Percentiles rank a stretch among this genome's conserved stretches.
Evolutionary conservation across 2,888 invertebrate genomes (phyloP).

Genomic region (Alsophila aescularia): DNA sequence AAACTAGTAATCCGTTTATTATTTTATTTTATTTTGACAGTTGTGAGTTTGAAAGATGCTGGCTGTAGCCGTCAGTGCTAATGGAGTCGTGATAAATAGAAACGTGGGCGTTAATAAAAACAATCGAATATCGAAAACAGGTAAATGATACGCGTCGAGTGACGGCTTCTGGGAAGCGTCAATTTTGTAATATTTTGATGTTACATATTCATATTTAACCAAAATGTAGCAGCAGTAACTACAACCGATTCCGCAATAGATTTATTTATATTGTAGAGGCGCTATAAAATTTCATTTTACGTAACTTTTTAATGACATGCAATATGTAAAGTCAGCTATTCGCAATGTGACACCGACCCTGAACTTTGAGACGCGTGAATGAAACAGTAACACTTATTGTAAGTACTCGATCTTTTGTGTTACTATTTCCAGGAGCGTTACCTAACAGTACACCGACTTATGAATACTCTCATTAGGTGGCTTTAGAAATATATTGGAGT

Average conservation of each 20-base stretch:
- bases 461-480: constrained; percentile 16
- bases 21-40: constrained; percentile 30
- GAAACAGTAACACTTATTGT: constrained; percentile 66
- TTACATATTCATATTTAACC: background rate
- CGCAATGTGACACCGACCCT: constrained; percentile 60
- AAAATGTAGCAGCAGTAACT: too few relatives aligned
- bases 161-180: constrained; percentile 5
- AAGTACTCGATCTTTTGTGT: constrained; percentile 42
- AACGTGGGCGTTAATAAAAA: constrained; percentile 20
- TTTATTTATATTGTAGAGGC: background rate
- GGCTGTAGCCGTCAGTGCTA: constrained; percentile 14
- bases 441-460: background rate
- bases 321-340: constrained; percentile 61
- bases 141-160: constrained; percentile 17
- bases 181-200: background rate
- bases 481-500: constrained; percentile 11
- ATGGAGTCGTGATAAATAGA: constrained; percentile 33
- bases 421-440: constrained; percentile 10
- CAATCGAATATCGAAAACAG: constrained; percentile 15
- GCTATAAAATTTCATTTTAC: constrained; percentile 13
- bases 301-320: constrained; percentile 34
- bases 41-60: constrained; percentile 20
- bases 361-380: constrained; percentile 62
- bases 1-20: background rate
- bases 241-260: too few relatives aligned